Conservation (phyloP, 2,113 vertebrate species). For the Heloderma charlesbogerti region DNA sequence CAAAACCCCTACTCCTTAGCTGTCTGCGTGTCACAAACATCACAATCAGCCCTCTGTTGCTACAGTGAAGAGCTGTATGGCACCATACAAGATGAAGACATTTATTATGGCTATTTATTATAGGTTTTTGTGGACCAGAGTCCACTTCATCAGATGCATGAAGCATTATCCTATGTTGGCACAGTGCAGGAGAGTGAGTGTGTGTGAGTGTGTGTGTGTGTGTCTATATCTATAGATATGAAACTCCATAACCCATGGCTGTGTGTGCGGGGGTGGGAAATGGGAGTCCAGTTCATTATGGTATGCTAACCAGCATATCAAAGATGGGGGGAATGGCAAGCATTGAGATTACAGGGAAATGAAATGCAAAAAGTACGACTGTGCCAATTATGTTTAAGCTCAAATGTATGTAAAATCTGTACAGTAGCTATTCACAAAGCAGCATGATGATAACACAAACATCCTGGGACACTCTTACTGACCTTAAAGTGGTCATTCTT, state of each 20-base stretch:
- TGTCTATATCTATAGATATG: too few relatives aligned
- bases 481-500: background rate
- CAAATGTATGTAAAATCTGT: background rate
- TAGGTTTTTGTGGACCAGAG: background rate
- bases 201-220: too few relatives aligned
- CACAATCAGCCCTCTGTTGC: background rate
- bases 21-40: background rate
- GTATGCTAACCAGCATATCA: too few relatives aligned
- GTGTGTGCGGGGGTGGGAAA: too few relatives aligned
- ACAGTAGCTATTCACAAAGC: background rate
- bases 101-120: too few relatives aligned
- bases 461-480: background rate
- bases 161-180: too few relatives aligned
- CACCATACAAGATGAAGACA: background rate
- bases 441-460: background rate
- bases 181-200: too few relatives aligned
- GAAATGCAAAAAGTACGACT: background rate
- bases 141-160: too few relatives aligned
- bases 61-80: background rate
- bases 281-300: too few relatives aligned
- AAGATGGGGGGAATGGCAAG: background rate
- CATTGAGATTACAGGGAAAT: background rate
- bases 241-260: too few relatives aligned
- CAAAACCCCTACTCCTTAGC: background rate
- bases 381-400: background rate